Conservation (phyloP, 2,888 invertebrate species). For the Cheilosia grossa region DNA sequence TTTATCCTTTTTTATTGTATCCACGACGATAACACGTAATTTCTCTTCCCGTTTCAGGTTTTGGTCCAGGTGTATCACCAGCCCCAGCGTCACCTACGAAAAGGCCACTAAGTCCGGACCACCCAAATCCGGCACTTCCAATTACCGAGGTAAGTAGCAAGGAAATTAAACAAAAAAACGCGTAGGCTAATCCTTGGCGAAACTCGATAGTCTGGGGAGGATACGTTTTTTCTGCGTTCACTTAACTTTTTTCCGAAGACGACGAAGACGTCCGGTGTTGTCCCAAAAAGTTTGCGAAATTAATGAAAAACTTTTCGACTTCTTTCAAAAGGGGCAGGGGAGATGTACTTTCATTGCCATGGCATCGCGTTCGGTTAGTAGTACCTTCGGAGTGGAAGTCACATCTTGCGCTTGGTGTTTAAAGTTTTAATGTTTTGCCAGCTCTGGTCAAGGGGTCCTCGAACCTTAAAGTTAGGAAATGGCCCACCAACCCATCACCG, state of each 20-base stretch:
- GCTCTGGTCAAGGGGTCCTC: constrained; percentile 24
- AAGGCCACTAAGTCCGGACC: constrained; percentile 86
- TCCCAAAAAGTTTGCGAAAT: constrained; percentile 16
- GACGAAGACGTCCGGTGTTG: constrained; percentile 24
- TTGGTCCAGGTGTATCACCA: constrained; percentile 84
- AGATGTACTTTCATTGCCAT: constrained; percentile 18
- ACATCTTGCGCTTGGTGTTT: constrained; percentile 27
- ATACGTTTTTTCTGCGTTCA: not conserved
- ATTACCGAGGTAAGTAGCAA: constrained; percentile 85
- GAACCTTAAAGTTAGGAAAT: not conserved
- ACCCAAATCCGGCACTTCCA: constrained; percentile 87
- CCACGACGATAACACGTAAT: constrained; percentile 21
- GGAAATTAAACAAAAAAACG: constrained; percentile 6
- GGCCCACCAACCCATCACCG: not conserved
- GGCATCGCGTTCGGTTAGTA: not conserved
- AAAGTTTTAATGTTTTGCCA: constrained; percentile 23
- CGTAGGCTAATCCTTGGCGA: constrained; percentile 33
- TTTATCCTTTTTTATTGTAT: constrained; percentile 13
- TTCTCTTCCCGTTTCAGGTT: constrained; percentile 81
- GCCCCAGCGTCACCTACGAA: constrained; percentile 85
- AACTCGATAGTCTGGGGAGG: constrained; percentile 30
- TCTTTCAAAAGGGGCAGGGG: not conserved
- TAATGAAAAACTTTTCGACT: constrained; percentile 59
- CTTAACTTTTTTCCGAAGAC: too few species aligned
- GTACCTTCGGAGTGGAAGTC: not conserved